Evolutionary conservation across 2,797 vertebrate genomes (phyloP), one percentile per base, ranked within the genome.

Genomic region (Sebastes cheni): DNA sequence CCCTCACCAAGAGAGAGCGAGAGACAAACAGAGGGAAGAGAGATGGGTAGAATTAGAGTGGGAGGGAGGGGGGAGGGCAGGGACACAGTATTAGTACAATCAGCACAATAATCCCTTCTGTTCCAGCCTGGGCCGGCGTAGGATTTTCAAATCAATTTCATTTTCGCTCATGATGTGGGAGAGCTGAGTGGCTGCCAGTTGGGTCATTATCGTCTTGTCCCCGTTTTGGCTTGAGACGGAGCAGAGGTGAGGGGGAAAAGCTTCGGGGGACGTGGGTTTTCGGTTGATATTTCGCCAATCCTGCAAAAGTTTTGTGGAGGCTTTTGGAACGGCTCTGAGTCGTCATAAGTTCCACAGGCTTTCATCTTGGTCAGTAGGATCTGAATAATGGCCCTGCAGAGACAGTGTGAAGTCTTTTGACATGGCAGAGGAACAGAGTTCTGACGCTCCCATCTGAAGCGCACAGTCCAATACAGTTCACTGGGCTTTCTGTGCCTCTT

Each of bases 61-160:
- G 82, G 80, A 76, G 64, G 77, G 75, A 23, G 46, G 65, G 61
- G 81, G 82, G 74, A 72, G 72, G 85, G 81, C 77, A 61, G 83
- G 90, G 90, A 86, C 90, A 77, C 82, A 86, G 91, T 91, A 91
- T 94, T 95, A 95, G 93, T 91, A 92, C 91, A 94, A 93, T 92
- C 93, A 92, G 90, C 89, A 87, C 85, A 88, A 85, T 95, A 95
- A 96, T 95, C 95, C 94, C 91, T 77, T 95, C 89, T 90, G 88
- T 88, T 93, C 91, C 88, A 84, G 90, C 74, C 68, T n/a, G 80
- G 86, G 85, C 88, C 83, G 74, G 81, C 30, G 75, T 68, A 90
- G 93, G 93, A 94, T 95, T 95, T 96, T 93, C 91, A 94, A 95
- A 95, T 94, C 92, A 95, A 95, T 95, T 95, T 94, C 81, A 94